Conservation (phyloP, 2,113 vertebrate species). For the human (Homo sapiens) region GRCh38 chr11:93279501-93280000, state of each 20-base stretch:
- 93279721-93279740: neutral
- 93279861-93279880: neutral
- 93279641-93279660: neutral
- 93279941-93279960: constrained; percentile 1
- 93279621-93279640: neutral
- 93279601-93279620: neutral
- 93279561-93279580: neutral
- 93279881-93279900: neutral
- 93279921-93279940: constrained; percentile 14
- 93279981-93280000: neutral
- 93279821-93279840: neutral
- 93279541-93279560: too few species aligned
- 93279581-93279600: neutral
- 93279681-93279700: neutral
- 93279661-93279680: neutral
- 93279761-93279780: neutral
- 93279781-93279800: neutral
- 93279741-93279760: neutral
- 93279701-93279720: neutral
- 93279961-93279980: constrained; percentile 41
- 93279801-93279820: neutral
- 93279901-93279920: neutral
- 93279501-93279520: neutral
- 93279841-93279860: neutral
- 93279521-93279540: neutral